These are phyloP conservation scores for Trachelus iudaicus DNA, from an alignment of 2,888 invertebrate genomes.

Conservation along the genomic window DNA sequence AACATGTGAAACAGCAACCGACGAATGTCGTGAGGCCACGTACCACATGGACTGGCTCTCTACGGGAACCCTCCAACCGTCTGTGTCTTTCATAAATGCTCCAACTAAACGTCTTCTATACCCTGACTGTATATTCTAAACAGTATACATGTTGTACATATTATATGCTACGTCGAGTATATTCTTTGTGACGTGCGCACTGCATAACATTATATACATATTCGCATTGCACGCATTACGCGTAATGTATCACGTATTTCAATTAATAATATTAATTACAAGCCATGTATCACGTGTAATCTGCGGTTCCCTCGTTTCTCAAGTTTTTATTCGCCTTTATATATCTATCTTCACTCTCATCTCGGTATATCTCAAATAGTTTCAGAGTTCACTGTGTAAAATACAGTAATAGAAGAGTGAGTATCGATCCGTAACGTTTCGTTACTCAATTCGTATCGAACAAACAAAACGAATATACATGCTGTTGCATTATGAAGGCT, in stretches of 20 bases:
- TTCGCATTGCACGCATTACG: not conserved
- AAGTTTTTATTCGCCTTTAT: not conserved
- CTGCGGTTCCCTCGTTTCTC: not conserved
- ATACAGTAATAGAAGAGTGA: not conserved
- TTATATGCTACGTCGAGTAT: not conserved
- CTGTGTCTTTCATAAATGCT: constrained; percentile 25
- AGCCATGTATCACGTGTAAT: not conserved
- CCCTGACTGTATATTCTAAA: not conserved
- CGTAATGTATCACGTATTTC: not conserved
- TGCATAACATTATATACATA: too few relatives aligned
- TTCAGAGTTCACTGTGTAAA: not conserved
- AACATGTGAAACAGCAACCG: not conserved
- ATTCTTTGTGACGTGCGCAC: not conserved
- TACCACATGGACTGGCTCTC: not conserved
- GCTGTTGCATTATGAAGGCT: constrained; percentile 11
- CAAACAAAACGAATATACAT: constrained; percentile 44
- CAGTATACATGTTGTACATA: not conserved
- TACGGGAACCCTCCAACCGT: constrained; percentile 1
- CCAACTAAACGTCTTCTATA: constrained; percentile 11
- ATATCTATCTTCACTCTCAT: not conserved
- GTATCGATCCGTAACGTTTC: constrained; percentile 14
- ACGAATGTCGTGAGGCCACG: constrained; percentile 1
- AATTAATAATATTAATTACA: too few relatives aligned
- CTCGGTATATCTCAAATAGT: not conserved
- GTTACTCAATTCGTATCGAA: constrained; percentile 48